These are phyloP conservation scores for Hyphantria cunea DNA, from an alignment of 1,140 invertebrate species.

Conservation along the genomic window DNA sequence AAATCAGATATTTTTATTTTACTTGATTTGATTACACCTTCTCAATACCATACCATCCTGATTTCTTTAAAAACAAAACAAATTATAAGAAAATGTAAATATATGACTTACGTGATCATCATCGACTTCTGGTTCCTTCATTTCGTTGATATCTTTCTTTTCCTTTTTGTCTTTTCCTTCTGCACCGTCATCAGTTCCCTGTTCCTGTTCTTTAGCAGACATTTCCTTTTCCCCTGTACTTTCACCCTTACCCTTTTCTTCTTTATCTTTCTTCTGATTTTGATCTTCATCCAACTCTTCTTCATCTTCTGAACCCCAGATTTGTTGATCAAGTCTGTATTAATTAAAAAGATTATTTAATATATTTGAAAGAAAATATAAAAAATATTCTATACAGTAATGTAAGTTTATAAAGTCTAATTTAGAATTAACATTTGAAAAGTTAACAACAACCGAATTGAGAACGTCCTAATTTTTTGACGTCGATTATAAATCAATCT, in stretches of 20 bases:
- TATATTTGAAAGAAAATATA: too few species aligned
- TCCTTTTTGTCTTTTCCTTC: constrained; percentile 83
- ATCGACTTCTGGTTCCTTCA: constrained; percentile 89
- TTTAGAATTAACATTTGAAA: too few species aligned
- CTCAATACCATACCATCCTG: background rate
- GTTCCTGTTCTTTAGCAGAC: constrained; percentile 87
- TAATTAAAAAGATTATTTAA: too few species aligned
- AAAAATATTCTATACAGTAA: too few species aligned
- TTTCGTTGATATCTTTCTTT: constrained; percentile 88
- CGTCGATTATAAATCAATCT: too few species aligned
- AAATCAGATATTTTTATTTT: too few species aligned
- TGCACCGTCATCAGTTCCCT: constrained; percentile 84
- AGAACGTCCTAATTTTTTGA: too few species aligned
- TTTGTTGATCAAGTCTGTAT: constrained; percentile 88
- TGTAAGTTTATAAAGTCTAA: too few species aligned
- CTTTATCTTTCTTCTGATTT: constrained; percentile 84
- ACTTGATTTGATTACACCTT: background rate
- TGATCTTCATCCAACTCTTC: constrained; percentile 86
- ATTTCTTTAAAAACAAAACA: background rate
- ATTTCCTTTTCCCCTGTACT: constrained; percentile 84
- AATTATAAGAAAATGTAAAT: too few species aligned
- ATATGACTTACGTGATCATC: constrained; percentile 86
- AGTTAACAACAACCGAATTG: too few species aligned
- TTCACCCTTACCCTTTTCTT: constrained; percentile 79
- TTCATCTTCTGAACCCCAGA: constrained; percentile 94